phyloP scores from a whole-genome alignment of 1,140 invertebrate species.

The Ceratoteleas bidentatus region DNA sequence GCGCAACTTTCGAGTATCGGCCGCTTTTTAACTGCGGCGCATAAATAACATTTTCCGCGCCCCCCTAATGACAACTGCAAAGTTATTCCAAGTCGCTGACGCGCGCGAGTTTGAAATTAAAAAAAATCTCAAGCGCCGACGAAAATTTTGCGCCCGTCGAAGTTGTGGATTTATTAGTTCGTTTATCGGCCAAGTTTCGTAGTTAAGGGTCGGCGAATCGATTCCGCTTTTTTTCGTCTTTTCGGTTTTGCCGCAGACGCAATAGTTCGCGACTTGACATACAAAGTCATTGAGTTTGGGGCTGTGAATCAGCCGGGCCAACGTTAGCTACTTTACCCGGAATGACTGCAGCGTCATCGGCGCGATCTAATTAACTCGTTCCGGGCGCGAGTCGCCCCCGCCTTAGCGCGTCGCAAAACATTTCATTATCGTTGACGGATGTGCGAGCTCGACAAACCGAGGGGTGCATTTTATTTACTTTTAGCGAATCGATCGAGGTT shows the following conservation, averaged over 20 bases:
- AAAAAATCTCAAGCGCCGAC: slow-evolving; percentile 26
- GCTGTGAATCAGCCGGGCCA: slow-evolving; percentile 19
- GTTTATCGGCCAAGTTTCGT: slow-evolving; percentile 30
- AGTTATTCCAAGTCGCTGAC: slow-evolving; percentile 13
- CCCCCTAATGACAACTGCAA: slow-evolving; percentile 17
- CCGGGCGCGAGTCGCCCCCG: slow-evolving; percentile 30
- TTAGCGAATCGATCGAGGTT: slow-evolving; percentile 75
- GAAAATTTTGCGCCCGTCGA: slow-evolving; percentile 18
- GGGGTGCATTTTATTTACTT: slow-evolving; percentile 77
- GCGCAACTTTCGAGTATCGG: slow-evolving; percentile 14
- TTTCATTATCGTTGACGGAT: slow-evolving; percentile 66
- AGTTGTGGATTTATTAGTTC: slow-evolving; percentile 47
- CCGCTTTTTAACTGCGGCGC: slow-evolving; percentile 14
- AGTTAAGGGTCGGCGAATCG: slow-evolving; percentile 13
- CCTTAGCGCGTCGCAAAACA: slow-evolving; percentile 56
- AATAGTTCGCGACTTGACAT: slow-evolving; percentile 35
- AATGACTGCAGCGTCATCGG: slow-evolving; percentile 55
- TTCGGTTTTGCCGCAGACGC: slow-evolving; percentile 4
- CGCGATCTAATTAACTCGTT: slow-evolving; percentile 63
- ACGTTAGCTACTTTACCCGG: slow-evolving; percentile 4
- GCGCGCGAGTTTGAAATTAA: slow-evolving; percentile 30
- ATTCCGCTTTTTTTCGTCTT: slow-evolving; percentile 18
- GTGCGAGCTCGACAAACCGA: slow-evolving; percentile 54
- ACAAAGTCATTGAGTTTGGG: too few species aligned
- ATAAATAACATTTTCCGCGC: slow-evolving; percentile 29